phyloP scores from a whole-genome alignment of 2,113 vertebrate species.

The Daphoenositta chrysoptera region DNA sequence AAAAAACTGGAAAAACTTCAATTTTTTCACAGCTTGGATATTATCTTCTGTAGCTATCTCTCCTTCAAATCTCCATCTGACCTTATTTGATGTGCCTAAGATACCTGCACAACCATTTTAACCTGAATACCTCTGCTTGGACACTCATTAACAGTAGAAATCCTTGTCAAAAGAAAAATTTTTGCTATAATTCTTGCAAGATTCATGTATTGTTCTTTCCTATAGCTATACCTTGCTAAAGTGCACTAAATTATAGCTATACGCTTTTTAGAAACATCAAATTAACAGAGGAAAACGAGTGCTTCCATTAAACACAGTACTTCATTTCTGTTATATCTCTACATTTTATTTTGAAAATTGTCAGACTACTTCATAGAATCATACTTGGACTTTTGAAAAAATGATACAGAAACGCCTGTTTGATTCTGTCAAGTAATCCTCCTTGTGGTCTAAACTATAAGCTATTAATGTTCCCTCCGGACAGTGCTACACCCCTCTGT shows the following conservation, averaged over 20 bases:
- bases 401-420: not conserved
- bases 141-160: not conserved
- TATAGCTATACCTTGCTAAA: constrained; percentile 59
- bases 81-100: not conserved
- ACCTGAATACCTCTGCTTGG: not conserved
- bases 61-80: not conserved
- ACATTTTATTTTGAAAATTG: not conserved
- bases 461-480: not conserved
- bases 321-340: not conserved
- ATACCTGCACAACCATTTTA: not conserved
- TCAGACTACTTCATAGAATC: not conserved
- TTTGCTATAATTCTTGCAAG: not conserved
- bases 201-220: constrained; percentile 53
- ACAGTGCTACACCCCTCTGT: not conserved
- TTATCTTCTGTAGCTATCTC: not conserved
- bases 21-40: not conserved
- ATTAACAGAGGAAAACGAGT: constrained; percentile 11
- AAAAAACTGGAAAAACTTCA: not conserved
- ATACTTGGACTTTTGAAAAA: not conserved
- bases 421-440: constrained; percentile 25
- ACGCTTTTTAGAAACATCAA: constrained; percentile 48
- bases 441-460: not conserved
- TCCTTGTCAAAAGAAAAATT: not conserved
- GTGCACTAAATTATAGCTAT: constrained; percentile 45
- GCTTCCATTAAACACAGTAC: not conserved